Conservation (phyloP, 2,113 vertebrate species). For the Tetrax tetrax region DNA sequence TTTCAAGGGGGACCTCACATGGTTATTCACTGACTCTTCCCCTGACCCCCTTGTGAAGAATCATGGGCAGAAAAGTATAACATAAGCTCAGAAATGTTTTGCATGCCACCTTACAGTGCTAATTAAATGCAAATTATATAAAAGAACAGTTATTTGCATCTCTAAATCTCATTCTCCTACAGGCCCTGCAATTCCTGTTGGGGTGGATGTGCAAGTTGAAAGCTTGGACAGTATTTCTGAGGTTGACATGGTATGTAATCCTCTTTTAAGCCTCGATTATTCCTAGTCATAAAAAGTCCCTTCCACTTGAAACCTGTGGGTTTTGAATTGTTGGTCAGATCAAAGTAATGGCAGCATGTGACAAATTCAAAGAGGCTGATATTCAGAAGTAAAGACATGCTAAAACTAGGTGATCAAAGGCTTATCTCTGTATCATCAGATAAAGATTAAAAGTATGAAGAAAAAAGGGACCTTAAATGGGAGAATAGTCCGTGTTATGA, state of each 20-base stretch:
- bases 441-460: not conserved
- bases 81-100: not conserved
- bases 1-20: not conserved
- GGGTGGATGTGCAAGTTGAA: slow-evolving; percentile 94
- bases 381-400: not conserved
- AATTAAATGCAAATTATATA: not conserved
- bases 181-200: slow-evolving; percentile 95
- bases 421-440: not conserved
- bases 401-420: not conserved
- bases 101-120: not conserved
- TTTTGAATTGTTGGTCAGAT: not conserved
- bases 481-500: not conserved
- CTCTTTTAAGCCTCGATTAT: not conserved
- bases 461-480: not conserved
- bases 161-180: slow-evolving; percentile 48
- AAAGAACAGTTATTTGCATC: not conserved
- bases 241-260: slow-evolving; percentile 90
- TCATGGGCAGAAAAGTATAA: not conserved
- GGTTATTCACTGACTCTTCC: not conserved
- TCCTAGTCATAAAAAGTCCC: not conserved
- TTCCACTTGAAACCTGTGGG: not conserved
- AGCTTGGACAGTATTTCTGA: slow-evolving; percentile 97
- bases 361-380: not conserved
- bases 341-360: not conserved
- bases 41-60: not conserved